A percentile compares a stretch with the other conserved stretches of the same genome.
phyloP scores from a whole-genome alignment of 2,888 invertebrate species.

The Camponotus fellah region DNA sequence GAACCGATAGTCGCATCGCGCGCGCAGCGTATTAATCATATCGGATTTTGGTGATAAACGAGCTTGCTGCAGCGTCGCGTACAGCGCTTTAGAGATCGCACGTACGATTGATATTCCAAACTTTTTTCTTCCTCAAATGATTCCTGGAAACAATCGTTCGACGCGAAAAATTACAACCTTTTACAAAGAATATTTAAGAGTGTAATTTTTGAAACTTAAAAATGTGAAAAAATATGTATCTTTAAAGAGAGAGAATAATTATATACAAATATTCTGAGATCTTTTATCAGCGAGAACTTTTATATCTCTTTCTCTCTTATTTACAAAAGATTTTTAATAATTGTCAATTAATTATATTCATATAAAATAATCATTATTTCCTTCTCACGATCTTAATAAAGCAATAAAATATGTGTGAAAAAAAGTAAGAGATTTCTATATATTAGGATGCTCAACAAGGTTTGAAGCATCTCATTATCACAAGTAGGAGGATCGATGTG shows the following conservation, averaged over 20 bases:
- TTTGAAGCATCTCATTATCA: background rate
- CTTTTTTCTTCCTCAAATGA: background rate
- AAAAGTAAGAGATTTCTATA: background rate
- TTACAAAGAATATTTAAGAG: background rate
- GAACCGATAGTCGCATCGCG: conserved; percentile 66
- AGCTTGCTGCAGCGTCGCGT: conserved; percentile 56
- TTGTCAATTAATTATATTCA: background rate
- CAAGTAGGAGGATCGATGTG: background rate
- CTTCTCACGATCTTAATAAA: background rate
- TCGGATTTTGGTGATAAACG: conserved; percentile 73
- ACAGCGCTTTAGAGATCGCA: conserved; percentile 62
- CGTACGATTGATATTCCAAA: conserved; percentile 35
- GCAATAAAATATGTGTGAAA: background rate
- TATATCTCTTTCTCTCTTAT: background rate
- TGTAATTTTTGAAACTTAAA: background rate
- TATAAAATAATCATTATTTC: background rate
- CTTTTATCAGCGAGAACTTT: background rate
- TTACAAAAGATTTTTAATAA: background rate
- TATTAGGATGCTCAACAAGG: background rate
- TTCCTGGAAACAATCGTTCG: background rate
- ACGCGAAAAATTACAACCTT: background rate
- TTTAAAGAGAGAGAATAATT: background rate
- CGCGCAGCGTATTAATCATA: conserved; percentile 70
- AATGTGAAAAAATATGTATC: background rate
- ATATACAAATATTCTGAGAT: background rate